Percentiles rank a stretch among this genome's conserved stretches.
phyloP scores from a whole-genome alignment of 2,113 vertebrate genomes.

The Marmota monax region DNA sequence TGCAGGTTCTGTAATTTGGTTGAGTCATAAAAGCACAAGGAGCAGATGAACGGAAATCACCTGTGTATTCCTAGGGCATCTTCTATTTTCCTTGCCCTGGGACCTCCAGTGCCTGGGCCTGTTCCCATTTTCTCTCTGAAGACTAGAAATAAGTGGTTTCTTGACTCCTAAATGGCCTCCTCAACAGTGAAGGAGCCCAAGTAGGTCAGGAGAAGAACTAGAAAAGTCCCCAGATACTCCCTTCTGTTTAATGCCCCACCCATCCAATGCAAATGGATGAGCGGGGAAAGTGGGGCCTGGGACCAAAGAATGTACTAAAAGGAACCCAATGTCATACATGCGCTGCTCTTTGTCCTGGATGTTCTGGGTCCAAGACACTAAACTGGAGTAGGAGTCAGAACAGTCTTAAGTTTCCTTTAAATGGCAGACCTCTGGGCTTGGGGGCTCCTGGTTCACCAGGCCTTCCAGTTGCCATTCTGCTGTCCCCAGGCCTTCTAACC shows the following conservation, averaged over 20 bases:
- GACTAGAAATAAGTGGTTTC: slow-evolving; percentile 31
- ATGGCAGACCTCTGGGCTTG: not conserved
- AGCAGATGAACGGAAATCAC: not conserved
- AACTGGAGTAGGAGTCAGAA: not conserved
- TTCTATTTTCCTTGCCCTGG: not conserved
- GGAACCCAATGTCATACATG: not conserved
- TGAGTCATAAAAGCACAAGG: not conserved
- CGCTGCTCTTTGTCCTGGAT: not conserved
- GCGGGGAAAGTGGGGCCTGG: not conserved
- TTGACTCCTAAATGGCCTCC: not conserved
- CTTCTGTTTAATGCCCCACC: not conserved
- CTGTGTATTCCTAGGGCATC: not conserved
- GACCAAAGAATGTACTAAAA: not conserved
- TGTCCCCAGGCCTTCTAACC: not conserved
- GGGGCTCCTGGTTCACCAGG: not conserved
- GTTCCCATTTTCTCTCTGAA: not conserved
- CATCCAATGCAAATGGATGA: rapidly evolving
- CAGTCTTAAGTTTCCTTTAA: not conserved
- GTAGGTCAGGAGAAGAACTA: not conserved
- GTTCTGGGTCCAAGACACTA: not conserved
- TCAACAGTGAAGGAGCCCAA: not conserved
- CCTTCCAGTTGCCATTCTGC: not conserved
- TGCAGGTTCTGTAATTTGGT: not conserved
- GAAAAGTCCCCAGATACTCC: not conserved
- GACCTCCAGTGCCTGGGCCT: not conserved